phyloP scores from a whole-genome alignment of 2,888 invertebrate genomes.

The Eurois occulta region DNA sequence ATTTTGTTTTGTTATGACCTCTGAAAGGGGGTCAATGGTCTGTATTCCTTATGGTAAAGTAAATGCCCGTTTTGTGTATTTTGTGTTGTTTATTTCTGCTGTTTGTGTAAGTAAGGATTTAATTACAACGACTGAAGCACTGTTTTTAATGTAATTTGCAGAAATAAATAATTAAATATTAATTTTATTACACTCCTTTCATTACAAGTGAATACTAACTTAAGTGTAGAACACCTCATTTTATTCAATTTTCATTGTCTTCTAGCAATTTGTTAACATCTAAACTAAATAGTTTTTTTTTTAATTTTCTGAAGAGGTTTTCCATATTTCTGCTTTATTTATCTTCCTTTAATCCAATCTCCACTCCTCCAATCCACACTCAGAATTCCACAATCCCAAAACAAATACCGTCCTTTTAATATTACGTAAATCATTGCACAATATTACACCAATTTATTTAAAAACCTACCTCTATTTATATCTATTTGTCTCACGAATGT shows the following conservation, averaged over 20 bases:
- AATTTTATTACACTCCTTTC: not conserved
- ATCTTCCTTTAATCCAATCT: not conserved
- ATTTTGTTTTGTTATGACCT: not conserved
- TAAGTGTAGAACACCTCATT: not conserved
- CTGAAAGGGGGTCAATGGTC: not conserved
- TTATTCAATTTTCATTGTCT: not conserved
- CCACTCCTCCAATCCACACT: not conserved
- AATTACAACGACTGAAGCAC: not conserved
- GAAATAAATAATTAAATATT: not conserved
- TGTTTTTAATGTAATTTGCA: not conserved
- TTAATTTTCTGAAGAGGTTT: not conserved
- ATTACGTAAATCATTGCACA: slow-evolving; percentile 19
- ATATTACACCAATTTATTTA: not conserved
- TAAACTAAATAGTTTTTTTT: not conserved
- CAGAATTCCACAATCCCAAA: not conserved
- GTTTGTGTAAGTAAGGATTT: not conserved
- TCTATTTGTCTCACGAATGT: slow-evolving; percentile 34
- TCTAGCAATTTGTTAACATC: not conserved
- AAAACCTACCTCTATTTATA: slow-evolving; percentile 18
- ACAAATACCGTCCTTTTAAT: not conserved
- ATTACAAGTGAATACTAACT: not conserved
- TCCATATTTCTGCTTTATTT: not conserved
- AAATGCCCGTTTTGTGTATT: not conserved
- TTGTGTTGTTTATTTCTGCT: not conserved
- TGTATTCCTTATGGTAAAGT: not conserved